phyloP scores from a whole-genome alignment of 53 echinoderm and acorn worm species.

The Echinarachnius parma region DNA sequence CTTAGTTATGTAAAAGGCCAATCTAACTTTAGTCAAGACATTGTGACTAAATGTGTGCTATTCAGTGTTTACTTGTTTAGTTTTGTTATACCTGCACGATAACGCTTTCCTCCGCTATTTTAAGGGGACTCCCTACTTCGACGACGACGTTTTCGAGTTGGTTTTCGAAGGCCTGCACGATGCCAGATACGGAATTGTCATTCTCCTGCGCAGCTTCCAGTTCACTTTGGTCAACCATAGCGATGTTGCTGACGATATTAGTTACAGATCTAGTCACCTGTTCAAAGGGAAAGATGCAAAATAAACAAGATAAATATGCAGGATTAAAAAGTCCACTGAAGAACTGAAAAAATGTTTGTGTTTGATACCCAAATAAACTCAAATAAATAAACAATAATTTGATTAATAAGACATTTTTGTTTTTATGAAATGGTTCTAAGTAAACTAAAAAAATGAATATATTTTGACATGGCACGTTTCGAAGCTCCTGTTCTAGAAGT shows the following conservation, averaged over 20 bases:
- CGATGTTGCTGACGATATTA: slow-evolving; percentile 32
- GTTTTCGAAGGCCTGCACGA: background rate
- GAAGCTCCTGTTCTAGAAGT: no score
- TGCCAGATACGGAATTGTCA: slow-evolving; percentile 10
- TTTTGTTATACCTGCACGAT: slow-evolving; percentile 32
- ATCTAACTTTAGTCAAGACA: background rate
- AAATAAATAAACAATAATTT: no score
- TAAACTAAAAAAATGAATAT: no score
- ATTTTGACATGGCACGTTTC: no score
- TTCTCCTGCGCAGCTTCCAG: background rate
- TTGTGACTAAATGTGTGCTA: no score
- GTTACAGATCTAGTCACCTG: background rate
- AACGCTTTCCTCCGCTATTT: slow-evolving; percentile 10
- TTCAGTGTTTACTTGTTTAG: background rate
- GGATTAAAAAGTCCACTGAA: background rate
- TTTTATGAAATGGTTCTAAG: no score
- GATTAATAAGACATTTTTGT: no score
- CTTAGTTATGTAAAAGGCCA: background rate
- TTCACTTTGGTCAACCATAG: background rate
- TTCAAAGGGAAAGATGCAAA: background rate
- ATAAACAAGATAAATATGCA: background rate
- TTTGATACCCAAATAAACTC: no score
- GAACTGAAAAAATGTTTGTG: background rate
- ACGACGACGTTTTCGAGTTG: slow-evolving; percentile 17
- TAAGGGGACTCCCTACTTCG: slow-evolving; percentile 1